A percentile compares a stretch with the other conserved stretches of the same genome.
phyloP scores from a whole-genome alignment of 2,888 invertebrate genomes.

The Helleia helle region DNA sequence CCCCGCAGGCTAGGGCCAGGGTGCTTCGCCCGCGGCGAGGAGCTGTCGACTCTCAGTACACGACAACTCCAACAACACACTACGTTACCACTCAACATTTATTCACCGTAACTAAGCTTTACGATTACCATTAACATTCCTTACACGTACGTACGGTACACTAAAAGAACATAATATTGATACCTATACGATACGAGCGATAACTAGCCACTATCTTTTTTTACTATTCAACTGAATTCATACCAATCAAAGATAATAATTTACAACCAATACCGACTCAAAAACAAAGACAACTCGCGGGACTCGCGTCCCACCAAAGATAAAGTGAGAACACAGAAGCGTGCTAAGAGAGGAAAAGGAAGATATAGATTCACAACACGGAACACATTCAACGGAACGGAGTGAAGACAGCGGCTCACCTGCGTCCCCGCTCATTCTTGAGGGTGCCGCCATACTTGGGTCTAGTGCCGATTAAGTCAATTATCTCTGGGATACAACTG shows the following conservation, averaged over 20 bases:
- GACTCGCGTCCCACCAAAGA: constrained; percentile 70
- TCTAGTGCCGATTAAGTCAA: constrained; percentile 99
- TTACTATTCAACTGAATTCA: constrained; percentile 69
- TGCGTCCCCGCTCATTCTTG: constrained; percentile 99
- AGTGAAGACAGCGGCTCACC: constrained; percentile 87
- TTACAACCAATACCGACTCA: constrained; percentile 70
- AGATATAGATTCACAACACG: constrained; percentile 73
- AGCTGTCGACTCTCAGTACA: constrained; percentile 46
- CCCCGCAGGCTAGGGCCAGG: constrained; percentile 27
- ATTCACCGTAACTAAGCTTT: constrained; percentile 68
- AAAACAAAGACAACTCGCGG: constrained; percentile 66
- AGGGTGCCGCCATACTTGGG: constrained; percentile 99
- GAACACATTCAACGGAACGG: constrained; percentile 76
- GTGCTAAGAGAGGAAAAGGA: constrained; percentile 75
- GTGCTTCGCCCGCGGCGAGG: constrained; percentile 27
- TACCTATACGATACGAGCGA: constrained; percentile 69
- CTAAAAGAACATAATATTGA: constrained; percentile 71
- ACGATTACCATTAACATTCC: constrained; percentile 67
- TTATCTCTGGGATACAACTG: constrained; percentile 99
- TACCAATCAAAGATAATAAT: constrained; percentile 59
- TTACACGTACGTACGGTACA: constrained; percentile 54
- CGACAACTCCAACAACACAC: constrained; percentile 65
- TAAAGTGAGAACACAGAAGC: constrained; percentile 75
- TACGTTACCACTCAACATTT: constrained; percentile 72
- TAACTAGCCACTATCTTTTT: constrained; percentile 73